Evolutionary conservation across 2,888 invertebrate genomes (phyloP), one percentile per base, ranked within the genome.

Genomic region (Acholoe squamosa): DNA sequence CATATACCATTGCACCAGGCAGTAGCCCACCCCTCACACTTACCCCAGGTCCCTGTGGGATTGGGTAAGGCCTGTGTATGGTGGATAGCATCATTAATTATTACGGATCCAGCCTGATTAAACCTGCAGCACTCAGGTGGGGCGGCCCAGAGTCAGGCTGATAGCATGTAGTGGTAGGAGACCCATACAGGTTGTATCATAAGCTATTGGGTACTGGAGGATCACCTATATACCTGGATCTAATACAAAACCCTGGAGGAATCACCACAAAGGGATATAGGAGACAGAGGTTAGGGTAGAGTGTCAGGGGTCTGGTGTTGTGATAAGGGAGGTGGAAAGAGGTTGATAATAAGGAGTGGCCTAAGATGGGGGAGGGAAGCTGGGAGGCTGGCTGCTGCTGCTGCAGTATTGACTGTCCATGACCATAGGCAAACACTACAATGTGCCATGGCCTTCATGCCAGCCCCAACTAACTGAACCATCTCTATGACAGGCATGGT

Each of bases 401-500:
- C 76, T 76, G 3, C 76, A 10, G 43, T 43, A 22, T 34, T 43
- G 33, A 19, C 80, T 31, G 43, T 22, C 43, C 54, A 86, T 54
- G 54, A n/a, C 86, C 10, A 12, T 52, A 54, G 28, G 31, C 25
- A 86, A 86, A 86, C 86, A 86, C 7, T 28, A 28, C 22, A 86
- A 52, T 86, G 86, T 86, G 86, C 86, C 86, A 86, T 86, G 31
- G 54, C 16, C 86, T 25, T 10, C n/a, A 52, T 7, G 28, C 56
- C 80, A 19, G 54, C 19, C 25, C 86, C 54, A 22, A 25, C 54
- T 54, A 84, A 84, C 86, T 54, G 86, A 12, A 28, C 86, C 54
- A 86, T 86, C 86, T 86, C 86, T 54, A 86, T 86, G 54, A 28
- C 31, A 31, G 86, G 56, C 86, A 54, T 22, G 86, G 54, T 22